Conservation (phyloP, 2,888 invertebrate genomes). For the Ornithoptera alexandrae region DNA sequence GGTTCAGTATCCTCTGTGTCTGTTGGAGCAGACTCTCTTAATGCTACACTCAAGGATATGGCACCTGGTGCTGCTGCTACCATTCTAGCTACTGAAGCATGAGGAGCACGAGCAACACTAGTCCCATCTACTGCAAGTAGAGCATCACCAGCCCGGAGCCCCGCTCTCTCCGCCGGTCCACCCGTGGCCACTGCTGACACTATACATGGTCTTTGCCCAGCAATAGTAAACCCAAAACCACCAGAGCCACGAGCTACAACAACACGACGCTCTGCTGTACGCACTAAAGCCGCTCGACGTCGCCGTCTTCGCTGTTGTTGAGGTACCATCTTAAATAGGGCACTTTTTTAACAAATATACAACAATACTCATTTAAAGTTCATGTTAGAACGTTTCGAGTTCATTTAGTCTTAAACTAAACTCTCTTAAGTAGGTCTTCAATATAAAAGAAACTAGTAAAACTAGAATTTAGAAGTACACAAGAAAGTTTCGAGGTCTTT, state of each 20-base stretch:
- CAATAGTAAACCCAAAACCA: slow-evolving; percentile 98
- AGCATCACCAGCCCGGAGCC: slow-evolving; percentile 94
- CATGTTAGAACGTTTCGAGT: slow-evolving; percentile 11
- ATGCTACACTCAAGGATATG: slow-evolving; percentile 90
- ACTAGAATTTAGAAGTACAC: slow-evolving; percentile 54
- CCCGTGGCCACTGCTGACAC: slow-evolving; percentile 94
- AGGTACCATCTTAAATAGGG: slow-evolving; percentile 58
- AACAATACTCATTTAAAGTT: slow-evolving; percentile 2
- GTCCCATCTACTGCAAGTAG: slow-evolving; percentile 94
- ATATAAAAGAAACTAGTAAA: slow-evolving; percentile 63
- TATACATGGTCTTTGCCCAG: slow-evolving; percentile 97
- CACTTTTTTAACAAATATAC: slow-evolving; percentile 13
- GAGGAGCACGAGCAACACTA: slow-evolving; percentile 94
- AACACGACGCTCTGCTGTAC: slow-evolving; percentile 86
- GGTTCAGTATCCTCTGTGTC: slow-evolving; percentile 75
- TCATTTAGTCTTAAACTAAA: slow-evolving; percentile 7
- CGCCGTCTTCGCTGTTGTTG: slow-evolving; percentile 73
- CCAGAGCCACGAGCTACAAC: slow-evolving; percentile 92
- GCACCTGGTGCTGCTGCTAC: slow-evolving; percentile 93
- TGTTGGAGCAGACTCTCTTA: slow-evolving; percentile 68
- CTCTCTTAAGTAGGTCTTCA: slow-evolving; percentile 24
- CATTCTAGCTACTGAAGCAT: slow-evolving; percentile 94
- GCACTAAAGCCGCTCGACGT: slow-evolving; percentile 60
- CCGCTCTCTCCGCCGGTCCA: slow-evolving; percentile 92
- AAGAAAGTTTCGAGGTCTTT: slow-evolving; percentile 66